Conservation (phyloP, 2,113 vertebrate species). For the Cyanoderma ruficeps region DNA sequence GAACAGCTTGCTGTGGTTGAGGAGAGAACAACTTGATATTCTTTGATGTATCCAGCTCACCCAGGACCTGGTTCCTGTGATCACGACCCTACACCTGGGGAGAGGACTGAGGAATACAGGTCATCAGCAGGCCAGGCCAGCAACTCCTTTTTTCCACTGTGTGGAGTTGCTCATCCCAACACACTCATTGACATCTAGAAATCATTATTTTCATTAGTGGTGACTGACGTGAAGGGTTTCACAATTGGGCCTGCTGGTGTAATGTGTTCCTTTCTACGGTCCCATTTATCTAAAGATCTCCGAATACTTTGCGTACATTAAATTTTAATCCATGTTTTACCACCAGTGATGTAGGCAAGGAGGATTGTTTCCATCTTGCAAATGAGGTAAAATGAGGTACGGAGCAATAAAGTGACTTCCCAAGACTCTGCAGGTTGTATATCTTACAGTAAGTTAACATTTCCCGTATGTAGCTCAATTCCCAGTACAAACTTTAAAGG, state of each 20-base stretch:
- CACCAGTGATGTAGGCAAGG: not conserved
- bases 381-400: not conserved
- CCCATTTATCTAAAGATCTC: conserved; percentile 20
- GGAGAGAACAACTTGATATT: not conserved
- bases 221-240: conserved; percentile 40
- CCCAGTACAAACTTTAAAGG: not conserved
- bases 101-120: not conserved
- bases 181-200: not conserved
- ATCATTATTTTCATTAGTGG: not conserved
- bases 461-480: not conserved
- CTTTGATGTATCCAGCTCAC: not conserved
- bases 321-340: conserved; percentile 4
- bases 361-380: not conserved
- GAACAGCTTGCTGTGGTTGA: not conserved
- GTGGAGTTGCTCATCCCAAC: not conserved
- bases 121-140: conserved; percentile 15
- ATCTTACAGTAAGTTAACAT: rapidly evolving
- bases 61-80: not conserved
- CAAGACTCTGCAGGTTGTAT: not conserved
- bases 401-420: not conserved
- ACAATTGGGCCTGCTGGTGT: not conserved
- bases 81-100: rapidly evolving
- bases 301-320: not conserved
- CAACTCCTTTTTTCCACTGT: not conserved
- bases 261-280: not conserved